These are phyloP conservation scores for Bubalus kerabau DNA, from an alignment of 2,113 vertebrate genomes.

Conservation along the genomic window DNA sequence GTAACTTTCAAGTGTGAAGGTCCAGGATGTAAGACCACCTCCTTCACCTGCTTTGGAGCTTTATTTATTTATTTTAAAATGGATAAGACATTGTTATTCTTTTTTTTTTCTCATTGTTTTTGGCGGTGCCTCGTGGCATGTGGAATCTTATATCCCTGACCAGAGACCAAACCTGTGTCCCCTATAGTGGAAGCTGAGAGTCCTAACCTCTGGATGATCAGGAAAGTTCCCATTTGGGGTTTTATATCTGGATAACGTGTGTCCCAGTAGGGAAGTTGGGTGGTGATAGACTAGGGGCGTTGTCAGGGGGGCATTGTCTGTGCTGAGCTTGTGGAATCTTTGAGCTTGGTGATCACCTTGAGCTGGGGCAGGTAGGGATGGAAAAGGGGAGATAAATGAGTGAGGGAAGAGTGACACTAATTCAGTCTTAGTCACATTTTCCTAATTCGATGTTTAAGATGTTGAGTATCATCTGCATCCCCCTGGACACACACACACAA, in stretches of 20 bases:
- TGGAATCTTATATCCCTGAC: not conserved
- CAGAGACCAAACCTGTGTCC: not conserved
- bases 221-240: not conserved
- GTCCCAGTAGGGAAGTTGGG: not conserved
- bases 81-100: not conserved
- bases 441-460: not conserved
- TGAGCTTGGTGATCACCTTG: not conserved
- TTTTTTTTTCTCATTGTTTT: not conserved
- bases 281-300: not conserved
- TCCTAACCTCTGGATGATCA: not conserved
- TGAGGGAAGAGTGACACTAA: not conserved
- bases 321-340: not conserved
- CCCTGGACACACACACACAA: not conserved
- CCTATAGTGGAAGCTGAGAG: not conserved
- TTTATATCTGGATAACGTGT: not conserved
- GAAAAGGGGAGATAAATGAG: not conserved
- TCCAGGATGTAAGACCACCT: not conserved
- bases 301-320: not conserved
- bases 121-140: rapidly evolving
- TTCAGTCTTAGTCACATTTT: not conserved
- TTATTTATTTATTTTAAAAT: not conserved
- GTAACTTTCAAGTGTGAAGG: not conserved
- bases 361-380: too few species aligned
- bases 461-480: not conserved
- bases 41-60: not conserved